Base-by-base conservation (phyloP, 2,113 vertebrate species). In the Triplophysa dalaica region DNA sequence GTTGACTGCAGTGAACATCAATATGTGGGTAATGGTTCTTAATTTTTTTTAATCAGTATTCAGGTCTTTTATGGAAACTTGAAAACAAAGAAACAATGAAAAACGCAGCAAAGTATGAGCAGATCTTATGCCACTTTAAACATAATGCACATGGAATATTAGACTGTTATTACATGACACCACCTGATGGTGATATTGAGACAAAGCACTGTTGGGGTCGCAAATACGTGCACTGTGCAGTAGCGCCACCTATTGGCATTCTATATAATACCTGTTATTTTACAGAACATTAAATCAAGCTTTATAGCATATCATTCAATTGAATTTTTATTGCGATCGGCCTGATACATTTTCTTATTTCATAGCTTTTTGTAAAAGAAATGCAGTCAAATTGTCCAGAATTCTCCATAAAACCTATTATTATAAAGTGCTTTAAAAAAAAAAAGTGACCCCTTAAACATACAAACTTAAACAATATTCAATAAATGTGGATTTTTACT, bases 111-210 rank as follows among this genome's bases (percentile, higher is more conserved):
- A 43, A 72, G 3, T 2, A 8, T 4, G 0, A 38, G 52, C 5
- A 41, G 10, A 56, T 43, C 22, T 24, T 17, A 60, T 43, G 70
- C 8, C 19, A 74, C n/a, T 43, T 22, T 60, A 13, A 74, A 22
- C 13, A 24, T 21, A 58, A 58, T n/a, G 54, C 8, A 58, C 33
- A 16, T 78, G 22, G 63, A 83, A 50, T 70, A 8, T 65, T 48
- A 61, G 65, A 54, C 79, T 82, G 77, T 87, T 91, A 86, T 90
- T 84, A 87, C 86, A 88, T 91, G 88, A 90, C 91, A 89, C 92
- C 92, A 91, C 88, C 91, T 88, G 79, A 89, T 92, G 92, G 89
- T 60, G 64, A 43, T 14, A 66, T 21, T 4, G 2, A 16, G 54
- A 43, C 52, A 41, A 54, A 24, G 2, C 64, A 7, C 45, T n/a